Evolutionary conservation across 2,888 invertebrate species (phyloP).

Genomic region (Ceriagrion tenellum): DNA sequence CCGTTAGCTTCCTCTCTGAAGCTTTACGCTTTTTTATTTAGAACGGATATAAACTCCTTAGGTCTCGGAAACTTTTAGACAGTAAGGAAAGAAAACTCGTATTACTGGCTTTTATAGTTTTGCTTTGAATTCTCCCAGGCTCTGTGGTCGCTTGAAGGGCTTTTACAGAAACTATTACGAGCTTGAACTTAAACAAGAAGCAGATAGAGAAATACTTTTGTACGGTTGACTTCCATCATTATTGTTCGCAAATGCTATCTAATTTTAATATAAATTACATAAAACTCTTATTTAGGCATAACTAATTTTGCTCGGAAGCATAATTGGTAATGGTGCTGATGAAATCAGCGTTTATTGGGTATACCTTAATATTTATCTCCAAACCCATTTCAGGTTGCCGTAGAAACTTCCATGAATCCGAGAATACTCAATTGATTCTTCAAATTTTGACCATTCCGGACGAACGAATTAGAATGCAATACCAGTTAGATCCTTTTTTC

Average conservation of each 20-base stretch:
- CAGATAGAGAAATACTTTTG: neutral
- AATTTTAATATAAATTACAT: neutral
- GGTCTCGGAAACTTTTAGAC: neutral
- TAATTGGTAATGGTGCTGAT: neutral
- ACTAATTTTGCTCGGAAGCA: neutral
- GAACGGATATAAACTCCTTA: neutral
- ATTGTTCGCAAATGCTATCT: neutral
- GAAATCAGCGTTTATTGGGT: neutral
- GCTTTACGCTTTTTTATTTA: neutral
- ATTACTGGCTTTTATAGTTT: neutral
- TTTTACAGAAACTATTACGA: neutral
- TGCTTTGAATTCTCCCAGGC: neutral
- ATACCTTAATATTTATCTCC: neutral
- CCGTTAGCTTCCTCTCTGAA: neutral
- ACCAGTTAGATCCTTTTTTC: neutral
- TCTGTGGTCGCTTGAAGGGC: neutral
- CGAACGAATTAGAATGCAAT: neutral
- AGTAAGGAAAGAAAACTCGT: neutral
- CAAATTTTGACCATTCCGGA: neutral
- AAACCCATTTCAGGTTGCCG: neutral
- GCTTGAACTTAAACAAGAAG: neutral
- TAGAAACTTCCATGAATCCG: neutral
- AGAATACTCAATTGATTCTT: neutral
- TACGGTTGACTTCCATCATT: neutral
- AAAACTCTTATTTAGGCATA: neutral